Conservation (phyloP, 2,113 vertebrate genomes). For the Oncorhynchus gorbuscha region DNA sequence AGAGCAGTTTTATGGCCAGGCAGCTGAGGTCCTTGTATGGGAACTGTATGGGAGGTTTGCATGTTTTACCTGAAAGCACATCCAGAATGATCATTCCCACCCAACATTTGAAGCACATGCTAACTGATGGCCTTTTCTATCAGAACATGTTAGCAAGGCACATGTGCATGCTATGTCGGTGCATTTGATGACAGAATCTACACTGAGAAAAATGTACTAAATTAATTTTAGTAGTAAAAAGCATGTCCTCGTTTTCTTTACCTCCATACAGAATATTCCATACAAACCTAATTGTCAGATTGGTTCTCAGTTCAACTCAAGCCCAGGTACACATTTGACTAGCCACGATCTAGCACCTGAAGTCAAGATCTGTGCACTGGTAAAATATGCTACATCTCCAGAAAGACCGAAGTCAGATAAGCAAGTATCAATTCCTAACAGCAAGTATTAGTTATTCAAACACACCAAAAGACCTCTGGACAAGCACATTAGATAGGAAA, state of each 20-base stretch:
- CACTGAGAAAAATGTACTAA: background rate
- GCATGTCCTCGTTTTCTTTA: background rate
- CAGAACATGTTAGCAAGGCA: background rate
- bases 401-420: conserved; percentile 3
- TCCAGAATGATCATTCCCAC: conserved; percentile 40
- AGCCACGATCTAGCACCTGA: background rate
- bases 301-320: no score
- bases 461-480: conserved; percentile 4
- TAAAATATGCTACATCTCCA: background rate
- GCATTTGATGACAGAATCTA: background rate
- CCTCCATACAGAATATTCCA: background rate
- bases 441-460: no score
- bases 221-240: background rate
- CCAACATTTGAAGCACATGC: conserved; percentile 22
- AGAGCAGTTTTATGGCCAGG: background rate
- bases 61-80: conserved; percentile 60
- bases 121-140: conserved; percentile 4
- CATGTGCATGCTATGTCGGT: background rate
- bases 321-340: background rate
- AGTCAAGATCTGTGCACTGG: background rate
- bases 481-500: conserved; percentile 53
- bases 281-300: no score
- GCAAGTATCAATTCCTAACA: no score
- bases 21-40: background rate
- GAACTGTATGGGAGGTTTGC: conserved; percentile 23